These are phyloP conservation scores for Drosophila willistoni DNA, from an alignment of 1,140 invertebrate species.

Conservation along the genomic window DNA sequence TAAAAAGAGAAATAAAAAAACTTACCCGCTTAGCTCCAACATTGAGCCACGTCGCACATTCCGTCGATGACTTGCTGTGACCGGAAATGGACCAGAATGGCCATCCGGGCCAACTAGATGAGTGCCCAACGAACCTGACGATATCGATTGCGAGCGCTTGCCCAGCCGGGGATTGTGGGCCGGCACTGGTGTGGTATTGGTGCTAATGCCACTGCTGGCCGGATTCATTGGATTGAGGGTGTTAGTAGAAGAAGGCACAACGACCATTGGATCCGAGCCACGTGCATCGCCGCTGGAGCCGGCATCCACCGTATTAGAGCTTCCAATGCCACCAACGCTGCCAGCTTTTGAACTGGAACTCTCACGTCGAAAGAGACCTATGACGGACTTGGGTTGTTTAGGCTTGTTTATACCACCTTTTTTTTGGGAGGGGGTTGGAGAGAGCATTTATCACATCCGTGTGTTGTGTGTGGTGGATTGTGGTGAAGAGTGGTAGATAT, in stretches of 20 bases:
- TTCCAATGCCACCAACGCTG: constrained; percentile 72
- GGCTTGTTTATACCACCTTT: constrained; percentile 88
- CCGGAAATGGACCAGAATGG: constrained; percentile 76
- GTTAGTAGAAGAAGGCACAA: constrained; percentile 46
- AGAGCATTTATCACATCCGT: constrained; percentile 29
- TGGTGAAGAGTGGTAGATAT: constrained; percentile 39
- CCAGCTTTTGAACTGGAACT: constrained; percentile 86
- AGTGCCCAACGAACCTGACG: constrained; percentile 49
- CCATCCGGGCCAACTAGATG: constrained; percentile 62
- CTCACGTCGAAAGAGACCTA: constrained; percentile 88
- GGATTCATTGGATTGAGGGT: constrained; percentile 34
- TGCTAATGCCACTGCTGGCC: constrained; percentile 31
- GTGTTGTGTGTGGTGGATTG: constrained; percentile 26
- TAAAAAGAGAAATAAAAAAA: constrained; percentile 43
- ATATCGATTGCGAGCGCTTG: constrained; percentile 82
- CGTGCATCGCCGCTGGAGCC: constrained; percentile 54
- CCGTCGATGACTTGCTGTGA: constrained; percentile 85
- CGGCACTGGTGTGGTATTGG: constrained; percentile 50
- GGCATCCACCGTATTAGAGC: constrained; percentile 57
- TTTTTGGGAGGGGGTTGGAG: constrained; percentile 18
- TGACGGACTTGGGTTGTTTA: constrained; percentile 88
- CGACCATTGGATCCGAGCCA: constrained; percentile 62
- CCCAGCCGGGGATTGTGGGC: constrained; percentile 64
- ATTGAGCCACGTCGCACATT: constrained; percentile 87
- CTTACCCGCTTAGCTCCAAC: constrained; percentile 88